Percentiles rank a stretch among this genome's conserved stretches.
Evolutionary conservation across 2,113 vertebrate genomes (phyloP).

Genomic region (Ageneiosus marmoratus): DNA sequence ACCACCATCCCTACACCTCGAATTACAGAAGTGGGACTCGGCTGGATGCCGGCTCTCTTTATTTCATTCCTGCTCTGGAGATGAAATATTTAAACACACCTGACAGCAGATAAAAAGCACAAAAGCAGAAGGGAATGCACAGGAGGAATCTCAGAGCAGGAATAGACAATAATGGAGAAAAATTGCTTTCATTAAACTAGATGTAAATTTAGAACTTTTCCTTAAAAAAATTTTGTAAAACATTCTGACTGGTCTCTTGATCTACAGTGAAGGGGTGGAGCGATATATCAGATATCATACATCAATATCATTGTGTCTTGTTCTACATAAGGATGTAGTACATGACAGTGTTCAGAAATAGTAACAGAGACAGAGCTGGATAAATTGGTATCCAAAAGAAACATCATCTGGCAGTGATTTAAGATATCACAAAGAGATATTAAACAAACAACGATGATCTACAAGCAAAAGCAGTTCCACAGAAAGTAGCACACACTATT

Average conservation of each 20-base stretch:
- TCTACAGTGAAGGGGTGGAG: too few species aligned
- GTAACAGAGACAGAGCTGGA: too few species aligned
- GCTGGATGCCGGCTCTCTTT: slow-evolving; percentile 46
- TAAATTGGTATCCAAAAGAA: too few species aligned
- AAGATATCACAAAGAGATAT: too few species aligned
- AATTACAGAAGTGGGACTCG: slow-evolving; percentile 53
- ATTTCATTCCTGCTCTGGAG: slow-evolving; percentile 53
- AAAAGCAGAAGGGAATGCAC: slow-evolving; percentile 61
- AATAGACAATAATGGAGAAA: slow-evolving; percentile 32
- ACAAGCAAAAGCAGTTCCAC: too few species aligned
- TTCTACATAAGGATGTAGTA: too few species aligned
- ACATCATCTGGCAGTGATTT: too few species aligned
- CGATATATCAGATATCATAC: too few species aligned
- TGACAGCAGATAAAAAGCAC: slow-evolving; percentile 69
- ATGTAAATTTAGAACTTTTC: neutral
- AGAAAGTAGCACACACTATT: too few species aligned
- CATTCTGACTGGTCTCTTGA: neutral
- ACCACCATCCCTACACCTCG: slow-evolving; percentile 57
- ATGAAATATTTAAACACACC: slow-evolving; percentile 74
- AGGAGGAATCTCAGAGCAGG: slow-evolving; percentile 51
- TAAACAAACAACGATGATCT: too few species aligned
- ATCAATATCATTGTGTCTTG: too few species aligned
- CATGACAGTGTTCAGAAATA: too few species aligned
- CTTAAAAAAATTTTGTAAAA: neutral
- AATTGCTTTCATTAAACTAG: slow-evolving; percentile 31